Percentiles rank a stretch among this genome's conserved stretches.
These are phyloP conservation scores for Sitta europaea DNA, from an alignment of 2,113 vertebrate species.

Conservation along the genomic window DNA sequence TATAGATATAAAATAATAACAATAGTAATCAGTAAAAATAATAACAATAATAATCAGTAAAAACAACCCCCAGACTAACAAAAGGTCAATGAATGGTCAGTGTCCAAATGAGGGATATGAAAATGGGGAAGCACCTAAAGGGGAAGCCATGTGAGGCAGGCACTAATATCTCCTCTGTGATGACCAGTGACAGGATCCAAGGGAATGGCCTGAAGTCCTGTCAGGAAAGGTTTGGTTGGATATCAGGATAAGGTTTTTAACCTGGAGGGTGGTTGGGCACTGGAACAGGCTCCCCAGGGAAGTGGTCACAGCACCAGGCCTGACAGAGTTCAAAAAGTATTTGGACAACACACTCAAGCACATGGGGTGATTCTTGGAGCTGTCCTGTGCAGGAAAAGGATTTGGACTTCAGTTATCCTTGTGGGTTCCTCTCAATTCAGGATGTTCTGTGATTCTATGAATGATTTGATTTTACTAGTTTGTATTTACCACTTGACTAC, in stretches of 20 bases:
- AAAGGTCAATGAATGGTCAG: not conserved
- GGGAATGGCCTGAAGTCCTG: fast-evolving
- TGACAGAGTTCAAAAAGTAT: not conserved
- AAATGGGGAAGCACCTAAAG: not conserved
- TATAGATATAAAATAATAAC: not conserved
- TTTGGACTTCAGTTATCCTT: not conserved
- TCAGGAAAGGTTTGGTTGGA: not conserved
- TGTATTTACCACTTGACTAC: not conserved
- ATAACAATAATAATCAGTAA: not conserved
- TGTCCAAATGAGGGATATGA: not conserved
- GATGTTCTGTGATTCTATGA: not conserved
- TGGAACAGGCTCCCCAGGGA: not conserved
- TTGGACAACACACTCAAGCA: not conserved
- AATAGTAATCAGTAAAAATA: not conserved
- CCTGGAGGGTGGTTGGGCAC: too few relatives aligned
- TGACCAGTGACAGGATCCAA: not conserved
- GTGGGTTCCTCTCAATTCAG: not conserved
- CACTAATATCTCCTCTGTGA: not conserved
- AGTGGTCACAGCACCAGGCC: not conserved
- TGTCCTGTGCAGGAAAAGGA: not conserved
- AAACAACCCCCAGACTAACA: not conserved
- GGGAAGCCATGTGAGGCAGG: not conserved
- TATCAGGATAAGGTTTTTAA: not conserved
- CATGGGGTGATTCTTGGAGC: not conserved
- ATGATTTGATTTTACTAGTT: not conserved